phyloP scores from a whole-genome alignment of 2,888 invertebrate genomes.

The Drosophila silvestris region DNA sequence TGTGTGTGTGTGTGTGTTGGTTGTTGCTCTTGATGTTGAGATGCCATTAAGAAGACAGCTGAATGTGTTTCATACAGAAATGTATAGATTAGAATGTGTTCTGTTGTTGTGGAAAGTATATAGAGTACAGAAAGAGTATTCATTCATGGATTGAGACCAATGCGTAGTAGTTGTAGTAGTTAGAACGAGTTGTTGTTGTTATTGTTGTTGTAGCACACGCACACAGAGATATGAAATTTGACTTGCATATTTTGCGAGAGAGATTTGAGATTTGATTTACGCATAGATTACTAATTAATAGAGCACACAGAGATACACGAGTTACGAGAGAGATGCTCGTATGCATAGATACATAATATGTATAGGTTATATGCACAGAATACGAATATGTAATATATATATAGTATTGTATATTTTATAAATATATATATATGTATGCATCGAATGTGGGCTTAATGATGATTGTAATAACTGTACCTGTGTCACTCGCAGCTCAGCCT shows the following conservation, averaged over 20 bases:
- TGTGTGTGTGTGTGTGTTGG: constrained; percentile 12
- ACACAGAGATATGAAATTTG: constrained; percentile 61
- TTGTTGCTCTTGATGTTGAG: constrained; percentile 28
- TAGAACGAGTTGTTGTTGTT: constrained; percentile 12
- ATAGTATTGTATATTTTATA: constrained; percentile 25
- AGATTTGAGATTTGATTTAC: constrained; percentile 23
- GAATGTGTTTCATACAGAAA: constrained; percentile 30
- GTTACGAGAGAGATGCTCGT: constrained; percentile 30
- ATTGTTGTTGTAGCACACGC: constrained; percentile 59
- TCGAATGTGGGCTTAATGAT: constrained; percentile 23
- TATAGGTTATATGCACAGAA: constrained; percentile 17
- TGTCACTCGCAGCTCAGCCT: constrained; percentile 95
- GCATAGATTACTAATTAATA: constrained; percentile 67
- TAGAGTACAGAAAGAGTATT: constrained; percentile 26
- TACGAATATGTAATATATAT: constrained; percentile 54
- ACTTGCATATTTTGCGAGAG: constrained; percentile 37
- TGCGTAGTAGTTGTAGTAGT: constrained; percentile 18
- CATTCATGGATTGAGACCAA: constrained; percentile 20
- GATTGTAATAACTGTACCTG: constrained; percentile 86
- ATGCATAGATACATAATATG: constrained; percentile 32
- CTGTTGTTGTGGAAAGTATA: constrained; percentile 11
- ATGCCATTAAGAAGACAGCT: constrained; percentile 39
- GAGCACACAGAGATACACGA: constrained; percentile 42
- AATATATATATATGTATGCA: constrained; percentile 27
- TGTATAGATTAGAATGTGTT: background rate